A percentile compares a stretch with the other conserved stretches of the same genome.
Conservation (phyloP, 2,113 vertebrate genomes). For the Phasianus colchicus region DNA sequence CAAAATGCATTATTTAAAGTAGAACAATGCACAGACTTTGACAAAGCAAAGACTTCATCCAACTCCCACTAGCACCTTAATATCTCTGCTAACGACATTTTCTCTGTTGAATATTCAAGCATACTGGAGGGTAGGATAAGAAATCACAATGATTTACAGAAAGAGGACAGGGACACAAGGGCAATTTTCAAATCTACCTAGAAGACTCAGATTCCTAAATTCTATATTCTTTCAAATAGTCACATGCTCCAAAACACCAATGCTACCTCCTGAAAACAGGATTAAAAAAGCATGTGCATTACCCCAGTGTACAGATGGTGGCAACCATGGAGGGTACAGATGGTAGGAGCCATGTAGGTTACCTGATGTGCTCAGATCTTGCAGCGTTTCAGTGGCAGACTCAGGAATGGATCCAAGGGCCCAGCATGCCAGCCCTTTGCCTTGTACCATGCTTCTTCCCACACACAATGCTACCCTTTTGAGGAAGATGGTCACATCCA, state of each 20-base stretch:
- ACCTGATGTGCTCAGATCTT: conserved; percentile 16
- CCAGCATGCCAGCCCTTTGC: conserved; percentile 38
- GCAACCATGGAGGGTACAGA: conserved; percentile 7
- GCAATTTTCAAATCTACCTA: neutral
- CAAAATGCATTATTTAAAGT: neutral
- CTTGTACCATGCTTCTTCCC: conserved; percentile 28
- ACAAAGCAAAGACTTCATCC: neutral
- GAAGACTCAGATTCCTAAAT: neutral
- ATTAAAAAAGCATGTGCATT: neutral
- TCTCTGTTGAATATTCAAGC: neutral
- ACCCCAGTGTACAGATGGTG: conserved; percentile 25
- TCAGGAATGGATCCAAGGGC: conserved; percentile 16
- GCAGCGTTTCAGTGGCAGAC: neutral
- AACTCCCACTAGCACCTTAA: neutral
- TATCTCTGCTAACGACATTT: neutral
- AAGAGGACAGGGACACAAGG: neutral
- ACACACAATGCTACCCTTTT: conserved; percentile 36
- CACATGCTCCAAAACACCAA: neutral
- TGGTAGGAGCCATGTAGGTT: conserved; percentile 43
- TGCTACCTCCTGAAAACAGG: neutral
- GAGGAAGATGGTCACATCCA: conserved; percentile 35
- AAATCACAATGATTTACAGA: neutral
- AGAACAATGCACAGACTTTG: neutral
- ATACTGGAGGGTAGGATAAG: neutral
- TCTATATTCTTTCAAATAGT: neutral